Conservation (phyloP, 2,113 vertebrate species). For the Mionectes macconnelli region DNA sequence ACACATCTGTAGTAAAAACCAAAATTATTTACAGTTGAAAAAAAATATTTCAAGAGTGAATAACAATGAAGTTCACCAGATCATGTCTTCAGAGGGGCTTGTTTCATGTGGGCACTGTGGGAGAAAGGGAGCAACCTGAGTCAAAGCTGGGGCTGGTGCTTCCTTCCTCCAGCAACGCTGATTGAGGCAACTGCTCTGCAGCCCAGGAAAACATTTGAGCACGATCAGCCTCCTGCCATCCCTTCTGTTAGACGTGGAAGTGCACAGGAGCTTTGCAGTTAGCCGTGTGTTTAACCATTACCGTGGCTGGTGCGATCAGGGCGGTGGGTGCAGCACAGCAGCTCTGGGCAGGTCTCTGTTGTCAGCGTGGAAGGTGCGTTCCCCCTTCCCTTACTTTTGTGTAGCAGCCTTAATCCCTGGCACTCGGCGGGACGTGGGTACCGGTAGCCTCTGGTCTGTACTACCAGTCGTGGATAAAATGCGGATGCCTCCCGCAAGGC, state of each 20-base stretch:
- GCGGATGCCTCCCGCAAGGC: background rate
- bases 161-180: background rate
- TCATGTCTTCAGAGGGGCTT: background rate
- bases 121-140: background rate
- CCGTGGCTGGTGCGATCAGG: background rate
- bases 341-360: background rate
- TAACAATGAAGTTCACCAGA: background rate
- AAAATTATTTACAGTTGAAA: background rate
- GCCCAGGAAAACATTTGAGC: background rate
- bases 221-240: background rate
- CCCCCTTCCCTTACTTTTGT: background rate
- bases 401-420: conserved; percentile 53
- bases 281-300: background rate
- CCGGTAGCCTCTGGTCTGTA: background rate
- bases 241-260: background rate
- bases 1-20: background rate
- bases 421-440: background rate
- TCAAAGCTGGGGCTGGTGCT: background rate
- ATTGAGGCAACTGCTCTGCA: background rate
- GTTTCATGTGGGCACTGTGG: background rate
- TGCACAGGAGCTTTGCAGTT: background rate
- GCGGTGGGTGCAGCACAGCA: background rate
- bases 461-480: background rate
- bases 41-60: background rate
- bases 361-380: accelerated